Evolutionary conservation across 2,113 vertebrate genomes (phyloP).

Genomic region (Pituophis catenifer): DNA sequence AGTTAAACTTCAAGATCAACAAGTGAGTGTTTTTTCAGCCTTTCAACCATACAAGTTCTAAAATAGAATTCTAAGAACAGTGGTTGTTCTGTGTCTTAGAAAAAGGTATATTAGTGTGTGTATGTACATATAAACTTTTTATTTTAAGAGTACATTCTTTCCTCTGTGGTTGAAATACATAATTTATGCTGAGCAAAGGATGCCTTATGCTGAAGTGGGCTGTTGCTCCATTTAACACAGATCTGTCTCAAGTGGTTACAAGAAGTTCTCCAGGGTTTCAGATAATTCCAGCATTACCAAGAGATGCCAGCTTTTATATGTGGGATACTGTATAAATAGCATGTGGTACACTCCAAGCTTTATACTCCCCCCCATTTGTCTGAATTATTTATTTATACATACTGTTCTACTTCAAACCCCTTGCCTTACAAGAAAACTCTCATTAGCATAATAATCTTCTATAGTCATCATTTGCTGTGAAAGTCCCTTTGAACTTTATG

Average conservation of each 20-base stretch:
- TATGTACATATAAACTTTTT: neutral
- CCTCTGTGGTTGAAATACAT: neutral
- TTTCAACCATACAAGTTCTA: neutral
- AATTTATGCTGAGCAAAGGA: neutral
- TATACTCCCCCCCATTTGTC: neutral
- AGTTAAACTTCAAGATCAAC: constrained; percentile 98
- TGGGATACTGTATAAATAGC: neutral
- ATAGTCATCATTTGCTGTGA: neutral
- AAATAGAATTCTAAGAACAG: neutral
- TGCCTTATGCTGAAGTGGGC: neutral
- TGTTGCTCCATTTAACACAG: neutral
- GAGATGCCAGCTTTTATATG: neutral
- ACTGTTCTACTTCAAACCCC: neutral
- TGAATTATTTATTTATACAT: neutral
- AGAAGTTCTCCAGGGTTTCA: neutral
- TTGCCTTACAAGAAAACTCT: neutral
- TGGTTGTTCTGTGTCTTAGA: neutral
- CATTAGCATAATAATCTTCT: neutral
- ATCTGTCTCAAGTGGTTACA: neutral
- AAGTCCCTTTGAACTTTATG: neutral
- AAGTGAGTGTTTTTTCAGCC: constrained; percentile 77
- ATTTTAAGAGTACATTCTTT: neutral
- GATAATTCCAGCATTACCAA: neutral
- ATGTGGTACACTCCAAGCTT: neutral
- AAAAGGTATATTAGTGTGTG: neutral